Percentiles rank a stretch among this genome's conserved stretches.
These are phyloP conservation scores for Hydractinia symbiolongicarpus DNA, from an alignment of 30 jellyfish, hydroid and myxozoan species.

Conservation along the genomic window DNA sequence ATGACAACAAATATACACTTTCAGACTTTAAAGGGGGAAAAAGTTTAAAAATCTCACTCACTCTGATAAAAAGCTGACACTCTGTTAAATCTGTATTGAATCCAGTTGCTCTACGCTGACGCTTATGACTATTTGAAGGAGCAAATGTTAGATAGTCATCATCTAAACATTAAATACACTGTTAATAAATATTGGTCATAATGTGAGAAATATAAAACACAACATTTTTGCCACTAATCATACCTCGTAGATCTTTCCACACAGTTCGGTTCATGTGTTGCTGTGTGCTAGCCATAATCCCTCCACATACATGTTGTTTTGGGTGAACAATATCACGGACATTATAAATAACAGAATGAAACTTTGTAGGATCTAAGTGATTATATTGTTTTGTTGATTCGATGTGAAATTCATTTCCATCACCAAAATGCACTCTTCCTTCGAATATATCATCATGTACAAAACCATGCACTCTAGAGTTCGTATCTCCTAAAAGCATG, in stretches of 20 bases:
- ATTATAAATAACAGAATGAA: conserved; percentile 74
- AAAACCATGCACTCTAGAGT: conserved; percentile 80
- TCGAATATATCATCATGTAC: conserved; percentile 77
- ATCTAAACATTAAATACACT: too few species aligned
- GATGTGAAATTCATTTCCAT: conserved; percentile 56
- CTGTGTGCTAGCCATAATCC: conserved; percentile 52
- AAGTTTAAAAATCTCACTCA: conserved; percentile 17
- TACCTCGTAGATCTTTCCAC: background rate
- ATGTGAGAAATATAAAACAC: too few species aligned
- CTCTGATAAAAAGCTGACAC: conserved; percentile 73
- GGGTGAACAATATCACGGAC: conserved; percentile 55
- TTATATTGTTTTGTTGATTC: conserved; percentile 68
- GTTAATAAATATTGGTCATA: too few species aligned
- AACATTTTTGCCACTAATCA: too few species aligned
- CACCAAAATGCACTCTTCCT: conserved; percentile 59
- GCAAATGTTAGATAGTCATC: too few species aligned
- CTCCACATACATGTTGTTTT: conserved; percentile 59
- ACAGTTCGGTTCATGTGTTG: conserved; percentile 45
- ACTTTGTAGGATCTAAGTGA: conserved; percentile 40
- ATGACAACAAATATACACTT: background rate
- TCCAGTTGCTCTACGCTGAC: too few species aligned
- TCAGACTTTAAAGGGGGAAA: background rate
- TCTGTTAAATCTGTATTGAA: conserved; percentile 30
- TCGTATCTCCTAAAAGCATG: conserved; percentile 46
- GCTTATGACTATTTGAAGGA: too few species aligned